Base-by-base conservation (phyloP, 2,797 vertebrate genomes). In the Darevskia nairensis region DNA sequence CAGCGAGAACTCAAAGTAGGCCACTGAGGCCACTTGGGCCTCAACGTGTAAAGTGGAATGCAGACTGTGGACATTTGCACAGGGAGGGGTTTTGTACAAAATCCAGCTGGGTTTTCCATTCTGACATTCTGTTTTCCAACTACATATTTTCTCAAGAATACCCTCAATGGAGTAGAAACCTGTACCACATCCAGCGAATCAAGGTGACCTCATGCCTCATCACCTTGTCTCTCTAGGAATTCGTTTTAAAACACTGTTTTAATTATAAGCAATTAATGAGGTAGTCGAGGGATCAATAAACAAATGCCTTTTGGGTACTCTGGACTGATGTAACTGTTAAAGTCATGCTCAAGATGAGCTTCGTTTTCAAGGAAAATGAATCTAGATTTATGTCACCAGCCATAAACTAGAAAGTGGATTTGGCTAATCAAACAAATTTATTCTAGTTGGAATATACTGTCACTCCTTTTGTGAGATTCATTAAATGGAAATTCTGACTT, bases 381-480 rank as follows among this genome's bases (percentile, higher is more conserved):
- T 86, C 5, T 29, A 92, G 91, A 95, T 93, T 94, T 92, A 91
- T 88, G 87, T 92, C 92, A 91, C 92, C 85, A 90, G 84, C 69
- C 88, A 76, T 87, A 91, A 94, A 91, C 92, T 93, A 91, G 91
- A 93, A 95, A 95, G 90, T 44, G 86, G 84, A 66, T 94, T 94
- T 93, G 90, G 91, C 91, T 95, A 92, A 94, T 95, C 87, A 94
- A 94, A 91, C 93, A 94, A 94, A 92, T 92, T 93, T 91, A 76
- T 77, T 29, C 91, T 80, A 77, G 83, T 91, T 92, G 74, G 55
- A 92, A 93, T 94, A 92, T 92, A 93, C 91, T 96, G 92, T 93
- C 90, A 94, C 95, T 90, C 89, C 85, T 95, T 96, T 95, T 91
- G 90, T 95, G 94, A 94, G 89, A 95, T 94, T 96, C 94, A 95